Evolutionary conservation across 2,113 vertebrate species (phyloP), one percentile per base, ranked within the genome.

Genomic region (Scartelaos histophorus): DNA sequence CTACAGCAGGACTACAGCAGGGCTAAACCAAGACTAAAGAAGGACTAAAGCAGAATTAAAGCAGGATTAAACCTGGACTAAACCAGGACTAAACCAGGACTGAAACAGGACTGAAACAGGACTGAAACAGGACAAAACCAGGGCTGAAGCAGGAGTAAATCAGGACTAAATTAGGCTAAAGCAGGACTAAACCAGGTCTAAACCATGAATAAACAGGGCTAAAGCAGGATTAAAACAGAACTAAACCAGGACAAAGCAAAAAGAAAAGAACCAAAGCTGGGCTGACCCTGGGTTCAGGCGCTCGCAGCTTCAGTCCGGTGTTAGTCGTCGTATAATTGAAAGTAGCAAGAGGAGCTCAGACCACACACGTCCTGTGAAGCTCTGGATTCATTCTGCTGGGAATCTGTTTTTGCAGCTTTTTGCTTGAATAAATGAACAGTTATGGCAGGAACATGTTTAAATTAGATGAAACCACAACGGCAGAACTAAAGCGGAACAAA

Each of bases 121-220:
- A 93, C 96, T 97, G 16, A 49, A 49, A 15, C 47, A 49, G 29
- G 35, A 29, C 34, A n/a, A 58, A 70, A 22, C n/a, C 67, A 65
- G 60, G 29, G 93, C 96, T 97, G 19, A 17, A 19, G 16, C 13
- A 12, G 21, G 29, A 24, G 22, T n/a, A 35, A 73, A 22, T 17
- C 67, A 65, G 60, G 29, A 93, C 96, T 97, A 49, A 70, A 22
- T n/a, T 66, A 65, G 29, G 93, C 96, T 97, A 43, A 10, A 51
- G 13, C n/a, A 11, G 29, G 29, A 24, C 24, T n/a, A 58, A 70
- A 34, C n/a, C 66, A 65, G 58, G 6, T 93, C 96, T 96, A 49
- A 16, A 49, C 38, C n/a, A 11, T 22, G 35, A 25, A 24, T 21
- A 56, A 49, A 4, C 17, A 9, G 29, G 35, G 24, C 29, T n/a